These are phyloP conservation scores for Atopsyche davidsoni DNA, from an alignment of 1,140 invertebrate species.

Conservation along the genomic window DNA sequence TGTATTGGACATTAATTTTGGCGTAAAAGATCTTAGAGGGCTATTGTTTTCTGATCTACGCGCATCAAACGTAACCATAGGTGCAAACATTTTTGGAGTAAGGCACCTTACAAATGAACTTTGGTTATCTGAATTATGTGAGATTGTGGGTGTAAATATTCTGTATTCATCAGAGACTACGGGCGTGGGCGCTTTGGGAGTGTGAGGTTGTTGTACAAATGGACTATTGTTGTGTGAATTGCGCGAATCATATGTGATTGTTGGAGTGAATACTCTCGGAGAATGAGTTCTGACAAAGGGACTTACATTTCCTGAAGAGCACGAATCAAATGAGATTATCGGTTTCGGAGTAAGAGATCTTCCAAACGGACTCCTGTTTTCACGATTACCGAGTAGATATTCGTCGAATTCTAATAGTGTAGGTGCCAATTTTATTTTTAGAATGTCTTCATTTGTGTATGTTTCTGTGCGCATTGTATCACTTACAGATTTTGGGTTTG, in stretches of 20 bases:
- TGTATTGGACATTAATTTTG: neutral
- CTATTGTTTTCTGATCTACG: neutral
- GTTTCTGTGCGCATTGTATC: conserved; percentile 45
- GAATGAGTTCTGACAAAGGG: too few species aligned
- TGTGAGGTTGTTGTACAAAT: too few species aligned
- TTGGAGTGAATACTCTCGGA: too few species aligned
- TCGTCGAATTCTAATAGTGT: conserved; percentile 29
- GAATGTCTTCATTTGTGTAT: conserved; percentile 44
- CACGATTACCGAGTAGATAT: conserved; percentile 17
- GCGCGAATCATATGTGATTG: too few species aligned
- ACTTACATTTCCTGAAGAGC: too few species aligned
- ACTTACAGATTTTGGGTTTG: conserved; percentile 36
- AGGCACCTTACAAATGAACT: neutral
- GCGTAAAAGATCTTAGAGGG: neutral
- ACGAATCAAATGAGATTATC: too few species aligned
- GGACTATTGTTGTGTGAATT: too few species aligned
- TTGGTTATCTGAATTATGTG: neutral
- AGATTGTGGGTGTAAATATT: too few species aligned
- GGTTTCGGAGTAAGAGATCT: conserved; percentile 1
- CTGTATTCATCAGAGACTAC: too few species aligned
- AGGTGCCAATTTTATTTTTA: conserved; percentile 46
- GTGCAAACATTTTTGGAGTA: neutral
- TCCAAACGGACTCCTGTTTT: neutral
- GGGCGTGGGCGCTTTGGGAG: too few species aligned
- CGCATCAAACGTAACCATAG: neutral